Conservation (phyloP, 2,113 vertebrate genomes). For the Oncorhynchus keta region DNA sequence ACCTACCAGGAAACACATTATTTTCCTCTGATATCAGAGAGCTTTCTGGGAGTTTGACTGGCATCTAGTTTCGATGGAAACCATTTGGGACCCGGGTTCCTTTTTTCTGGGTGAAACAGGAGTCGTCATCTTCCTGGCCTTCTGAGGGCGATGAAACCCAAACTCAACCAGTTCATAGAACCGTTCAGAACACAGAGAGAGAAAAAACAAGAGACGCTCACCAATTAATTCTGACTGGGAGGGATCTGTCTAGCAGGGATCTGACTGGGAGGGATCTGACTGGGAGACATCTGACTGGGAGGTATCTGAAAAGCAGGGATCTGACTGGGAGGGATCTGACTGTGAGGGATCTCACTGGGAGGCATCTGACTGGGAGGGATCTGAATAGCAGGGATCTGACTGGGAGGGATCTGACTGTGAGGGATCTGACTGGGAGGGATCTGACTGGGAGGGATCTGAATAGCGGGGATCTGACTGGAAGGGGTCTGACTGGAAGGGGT, state of each 20-base stretch:
- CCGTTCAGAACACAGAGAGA: conserved; percentile 16
- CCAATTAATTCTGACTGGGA: conserved; percentile 47
- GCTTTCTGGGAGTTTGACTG: conserved; percentile 50
- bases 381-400: conserved; percentile 9
- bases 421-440: conserved; percentile 14
- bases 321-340: too few relatives aligned
- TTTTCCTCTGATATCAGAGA: conserved; percentile 56
- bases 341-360: too few relatives aligned
- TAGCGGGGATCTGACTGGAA: too few relatives aligned
- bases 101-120: conserved; percentile 51
- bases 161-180: conserved; percentile 34
- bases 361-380: conserved; percentile 42
- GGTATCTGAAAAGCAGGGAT: too few relatives aligned
- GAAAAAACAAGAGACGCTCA: conserved; percentile 41
- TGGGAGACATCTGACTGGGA: too few relatives aligned
- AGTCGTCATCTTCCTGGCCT: conserved; percentile 45
- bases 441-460: too few relatives aligned
- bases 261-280: too few relatives aligned
- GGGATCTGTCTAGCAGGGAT: conserved; percentile 31
- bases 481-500: too few relatives aligned
- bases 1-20: conserved; percentile 52
- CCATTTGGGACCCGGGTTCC: conserved; percentile 48
- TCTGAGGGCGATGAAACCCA: conserved; percentile 54
- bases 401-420: conserved; percentile 30
- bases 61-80: conserved; percentile 50